phyloP scores from a whole-genome alignment of 1,140 invertebrate species.

The Popillia japonica region DNA sequence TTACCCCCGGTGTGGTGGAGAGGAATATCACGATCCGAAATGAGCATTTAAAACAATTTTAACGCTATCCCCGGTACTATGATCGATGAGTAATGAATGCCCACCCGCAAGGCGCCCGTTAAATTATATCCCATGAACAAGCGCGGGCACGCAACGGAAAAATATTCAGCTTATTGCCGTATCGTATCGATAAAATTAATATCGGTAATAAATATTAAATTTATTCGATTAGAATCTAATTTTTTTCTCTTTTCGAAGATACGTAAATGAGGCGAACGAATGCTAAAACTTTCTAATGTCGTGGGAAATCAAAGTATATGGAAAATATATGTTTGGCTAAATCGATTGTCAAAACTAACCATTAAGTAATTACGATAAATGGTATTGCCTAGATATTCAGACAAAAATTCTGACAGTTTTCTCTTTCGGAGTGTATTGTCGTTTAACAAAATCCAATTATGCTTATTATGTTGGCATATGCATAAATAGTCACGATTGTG shows the following conservation, averaged over 20 bases:
- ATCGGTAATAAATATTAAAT: neutral
- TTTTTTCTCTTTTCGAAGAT: neutral
- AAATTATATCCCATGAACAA: neutral
- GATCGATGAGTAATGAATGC: neutral
- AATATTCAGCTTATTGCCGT: neutral
- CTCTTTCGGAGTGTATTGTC: neutral
- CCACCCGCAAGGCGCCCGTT: neutral
- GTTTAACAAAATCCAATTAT: neutral
- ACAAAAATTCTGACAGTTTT: neutral
- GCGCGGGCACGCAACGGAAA: neutral
- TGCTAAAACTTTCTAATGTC: neutral
- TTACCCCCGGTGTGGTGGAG: neutral
- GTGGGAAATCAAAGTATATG: neutral
- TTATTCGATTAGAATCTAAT: neutral
- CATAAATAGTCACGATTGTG: neutral
- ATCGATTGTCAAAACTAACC: conserved; percentile 10
- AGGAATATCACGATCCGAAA: neutral
- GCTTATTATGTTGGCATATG: neutral
- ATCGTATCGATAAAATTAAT: neutral
- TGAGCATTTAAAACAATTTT: neutral
- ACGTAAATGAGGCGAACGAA: neutral
- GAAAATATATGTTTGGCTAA: neutral
- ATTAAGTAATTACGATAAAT: conserved; percentile 6
- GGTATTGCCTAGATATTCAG: neutral
- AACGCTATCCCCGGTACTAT: neutral